Conservation (phyloP, 2,113 vertebrate genomes). For the Prunella fulvescens region DNA sequence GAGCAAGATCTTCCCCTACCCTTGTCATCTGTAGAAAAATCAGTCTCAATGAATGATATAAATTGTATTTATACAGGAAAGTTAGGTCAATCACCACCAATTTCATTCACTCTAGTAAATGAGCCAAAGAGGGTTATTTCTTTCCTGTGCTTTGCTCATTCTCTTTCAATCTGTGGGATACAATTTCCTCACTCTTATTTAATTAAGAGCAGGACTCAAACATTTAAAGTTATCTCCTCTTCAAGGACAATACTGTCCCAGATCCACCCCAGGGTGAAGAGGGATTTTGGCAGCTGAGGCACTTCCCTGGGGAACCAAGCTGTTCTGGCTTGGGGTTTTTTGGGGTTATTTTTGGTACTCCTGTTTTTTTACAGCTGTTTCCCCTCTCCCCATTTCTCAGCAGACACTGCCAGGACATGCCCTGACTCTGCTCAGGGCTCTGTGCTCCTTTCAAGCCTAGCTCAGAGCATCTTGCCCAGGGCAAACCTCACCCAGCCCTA, state of each 20-base stretch:
- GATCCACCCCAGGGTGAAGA: neutral
- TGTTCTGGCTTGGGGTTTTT: neutral
- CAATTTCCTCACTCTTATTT: neutral
- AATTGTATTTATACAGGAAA: neutral
- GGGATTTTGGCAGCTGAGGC: fast-evolving
- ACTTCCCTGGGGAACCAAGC: neutral
- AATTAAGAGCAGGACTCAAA: neutral
- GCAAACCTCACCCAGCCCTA: neutral
- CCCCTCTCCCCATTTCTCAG: neutral
- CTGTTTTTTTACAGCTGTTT: neutral
- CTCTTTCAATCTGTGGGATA: neutral
- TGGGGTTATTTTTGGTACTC: no score
- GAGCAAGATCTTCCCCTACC: neutral
- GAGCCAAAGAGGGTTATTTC: neutral
- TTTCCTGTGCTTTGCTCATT: neutral
- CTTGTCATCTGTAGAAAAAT: neutral
- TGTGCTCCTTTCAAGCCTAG: neutral
- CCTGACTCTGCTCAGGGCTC: neutral
- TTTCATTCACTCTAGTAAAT: neutral
- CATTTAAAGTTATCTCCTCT: neutral
- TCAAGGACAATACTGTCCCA: neutral
- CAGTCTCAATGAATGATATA: neutral
- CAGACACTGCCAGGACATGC: neutral
- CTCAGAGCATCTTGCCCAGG: neutral
- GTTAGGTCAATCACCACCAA: neutral